These are phyloP conservation scores for Galaxea fascicularis DNA, from an alignment of 92 coral and sea anemone genomes.

Conservation along the genomic window DNA sequence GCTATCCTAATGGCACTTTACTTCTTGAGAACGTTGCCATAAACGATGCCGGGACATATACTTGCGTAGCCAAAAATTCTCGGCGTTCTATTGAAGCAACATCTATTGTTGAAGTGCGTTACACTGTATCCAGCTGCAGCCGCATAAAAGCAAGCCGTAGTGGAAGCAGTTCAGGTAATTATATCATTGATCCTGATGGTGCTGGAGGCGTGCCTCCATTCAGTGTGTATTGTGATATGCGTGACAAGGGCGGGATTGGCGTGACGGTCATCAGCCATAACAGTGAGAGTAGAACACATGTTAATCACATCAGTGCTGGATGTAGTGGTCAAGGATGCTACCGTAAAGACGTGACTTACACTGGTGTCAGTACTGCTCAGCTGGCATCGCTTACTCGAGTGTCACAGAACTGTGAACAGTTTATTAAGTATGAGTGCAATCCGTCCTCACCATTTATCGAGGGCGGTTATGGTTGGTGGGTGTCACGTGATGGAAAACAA, in stretches of 20 bases:
- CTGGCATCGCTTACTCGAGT: constrained; percentile 39
- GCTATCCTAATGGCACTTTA: constrained; percentile 36
- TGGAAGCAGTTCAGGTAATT: constrained; percentile 25
- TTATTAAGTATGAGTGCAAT: constrained; percentile 54
- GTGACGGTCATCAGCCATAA: constrained; percentile 68
- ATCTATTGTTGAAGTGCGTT: background rate
- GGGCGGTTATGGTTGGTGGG: constrained; percentile 59
- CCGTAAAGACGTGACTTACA: constrained; percentile 36
- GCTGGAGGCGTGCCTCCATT: constrained; percentile 44
- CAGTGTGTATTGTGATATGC: constrained; percentile 63
- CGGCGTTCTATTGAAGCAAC: constrained; percentile 23
- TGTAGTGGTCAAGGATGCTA: background rate
- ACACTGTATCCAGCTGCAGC: constrained; percentile 21
- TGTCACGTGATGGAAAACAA: constrained; percentile 67
- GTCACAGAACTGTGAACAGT: constrained; percentile 68
- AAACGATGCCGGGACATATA: constrained; percentile 3
- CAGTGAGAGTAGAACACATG: constrained; percentile 49
- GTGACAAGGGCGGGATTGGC: constrained; percentile 52
- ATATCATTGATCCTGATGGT: constrained; percentile 49
- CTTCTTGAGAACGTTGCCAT: background rate
- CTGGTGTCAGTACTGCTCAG: constrained; percentile 53
- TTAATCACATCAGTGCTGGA: background rate
- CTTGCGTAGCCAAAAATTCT: constrained; percentile 21
- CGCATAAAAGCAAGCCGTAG: background rate
- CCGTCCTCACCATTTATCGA: background rate